Conservation (phyloP, 2,888 invertebrate species). For the Calliscelio sp. region DNA sequence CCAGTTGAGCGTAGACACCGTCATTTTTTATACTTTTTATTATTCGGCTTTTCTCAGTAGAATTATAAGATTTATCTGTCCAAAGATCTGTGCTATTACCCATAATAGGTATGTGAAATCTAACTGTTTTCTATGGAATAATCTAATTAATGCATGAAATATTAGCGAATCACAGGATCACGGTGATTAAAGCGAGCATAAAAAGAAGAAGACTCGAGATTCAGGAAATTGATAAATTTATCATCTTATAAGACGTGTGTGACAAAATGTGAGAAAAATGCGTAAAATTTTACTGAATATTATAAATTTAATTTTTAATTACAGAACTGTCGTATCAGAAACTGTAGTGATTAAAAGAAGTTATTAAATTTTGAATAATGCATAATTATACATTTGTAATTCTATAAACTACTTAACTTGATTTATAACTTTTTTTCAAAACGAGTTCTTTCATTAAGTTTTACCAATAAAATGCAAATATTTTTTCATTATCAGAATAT, state of each 20-base stretch:
- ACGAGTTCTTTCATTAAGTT: too few relatives aligned
- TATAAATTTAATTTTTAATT: constrained; percentile 11
- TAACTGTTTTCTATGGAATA: constrained; percentile 46
- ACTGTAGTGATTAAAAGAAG: constrained; percentile 4
- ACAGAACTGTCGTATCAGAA: not conserved
- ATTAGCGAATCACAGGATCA: constrained; percentile 37
- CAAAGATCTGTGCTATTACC: constrained; percentile 39
- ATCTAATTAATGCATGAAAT: constrained; percentile 58
- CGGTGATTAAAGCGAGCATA: constrained; percentile 40
- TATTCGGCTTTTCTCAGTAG: constrained; percentile 20
- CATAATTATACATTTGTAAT: not conserved
- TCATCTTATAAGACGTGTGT: constrained; percentile 33
- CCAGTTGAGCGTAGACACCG: constrained; percentile 21
- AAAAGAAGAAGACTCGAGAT: constrained; percentile 45
- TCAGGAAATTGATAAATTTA: constrained; percentile 51
- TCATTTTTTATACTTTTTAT: constrained; percentile 33
- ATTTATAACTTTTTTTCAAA: too few relatives aligned
- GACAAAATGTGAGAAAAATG: constrained; percentile 52
- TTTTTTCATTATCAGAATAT: too few relatives aligned
- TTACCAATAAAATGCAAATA: too few relatives aligned
- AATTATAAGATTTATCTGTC: constrained; percentile 35
- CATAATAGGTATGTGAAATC: constrained; percentile 42
- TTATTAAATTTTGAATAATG: constrained; percentile 14
- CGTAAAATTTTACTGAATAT: constrained; percentile 13
- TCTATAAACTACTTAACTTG: not conserved